phyloP scores from a whole-genome alignment of 2,888 invertebrate species.

The Drosophila lacicola region DNA sequence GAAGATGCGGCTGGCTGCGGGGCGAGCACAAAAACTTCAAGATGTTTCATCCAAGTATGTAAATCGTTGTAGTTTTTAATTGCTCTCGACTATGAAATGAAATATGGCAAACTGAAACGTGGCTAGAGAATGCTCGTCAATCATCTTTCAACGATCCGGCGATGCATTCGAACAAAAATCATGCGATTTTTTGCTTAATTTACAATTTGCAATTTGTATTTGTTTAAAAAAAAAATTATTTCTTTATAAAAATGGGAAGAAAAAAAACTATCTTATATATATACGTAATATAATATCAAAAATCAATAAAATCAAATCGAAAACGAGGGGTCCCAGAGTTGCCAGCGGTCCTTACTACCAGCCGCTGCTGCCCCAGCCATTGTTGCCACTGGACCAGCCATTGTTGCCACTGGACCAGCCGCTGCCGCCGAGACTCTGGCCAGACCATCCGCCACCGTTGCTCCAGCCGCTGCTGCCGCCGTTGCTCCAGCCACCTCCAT shows the following conservation, averaged over 20 bases:
- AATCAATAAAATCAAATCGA: constrained; percentile 22
- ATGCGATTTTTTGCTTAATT: constrained; percentile 39
- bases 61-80: constrained; percentile 32
- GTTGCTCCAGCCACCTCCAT: constrained; percentile 31
- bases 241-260: constrained; percentile 5
- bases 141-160: constrained; percentile 16
- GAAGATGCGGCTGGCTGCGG: background rate
- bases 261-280: constrained; percentile 21
- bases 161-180: constrained; percentile 15
- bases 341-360: constrained; percentile 46
- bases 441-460: constrained; percentile 26
- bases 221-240: constrained; percentile 16
- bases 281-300: constrained; percentile 29
- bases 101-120: constrained; percentile 36
- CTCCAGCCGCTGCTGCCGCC: constrained; percentile 35
- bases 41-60: constrained; percentile 18
- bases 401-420: constrained; percentile 44
- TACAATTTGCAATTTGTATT: constrained; percentile 42
- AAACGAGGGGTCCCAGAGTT: constrained; percentile 14
- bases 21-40: constrained; percentile 1
- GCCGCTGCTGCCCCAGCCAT: constrained; percentile 40
- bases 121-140: constrained; percentile 39
- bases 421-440: constrained; percentile 18
- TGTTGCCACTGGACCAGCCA: constrained; percentile 45
- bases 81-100: constrained; percentile 34